Evolutionary conservation across 1,140 invertebrate species (phyloP), one percentile per base, ranked within the genome.

Genomic region (Eumeta japonica): DNA sequence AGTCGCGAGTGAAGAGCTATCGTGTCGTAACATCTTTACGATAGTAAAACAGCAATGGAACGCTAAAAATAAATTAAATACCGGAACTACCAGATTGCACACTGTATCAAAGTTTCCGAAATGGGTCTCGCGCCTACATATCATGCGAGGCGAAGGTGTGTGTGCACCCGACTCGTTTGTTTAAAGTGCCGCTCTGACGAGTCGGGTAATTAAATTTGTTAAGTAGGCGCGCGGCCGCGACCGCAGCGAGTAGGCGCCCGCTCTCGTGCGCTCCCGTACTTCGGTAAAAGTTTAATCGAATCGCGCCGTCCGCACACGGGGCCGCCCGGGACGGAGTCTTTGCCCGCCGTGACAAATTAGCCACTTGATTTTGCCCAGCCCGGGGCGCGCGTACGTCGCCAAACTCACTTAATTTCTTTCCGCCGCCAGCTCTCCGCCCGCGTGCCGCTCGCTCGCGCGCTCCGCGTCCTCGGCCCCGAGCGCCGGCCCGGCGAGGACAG

Each of bases 281-380:
- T 71, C 33, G 47, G 50, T 31, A 43, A 44, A 64, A 67, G 58
- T 71, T 71, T 68, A 71, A 71, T 68, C 63, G 66, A 71, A 66
- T 67, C 56, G 63, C 62, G 64, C 45, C 60, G 60, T 46, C 57
- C 56, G 50, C 52, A 45, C 41, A 43, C 52, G 56, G 52, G 45
- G 41, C 47, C 35, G 43, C 43, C 47, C 41, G 45, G 46, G 56
- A 66, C n/a, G n/a, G n/a, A n/a, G n/a, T n/a, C 54, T 65, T 63
- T 57, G 46, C 41, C 55, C 45, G 49, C 48, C 45, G 52, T 71
- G 63, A 67, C 66, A 68, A 71, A 68, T 71, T 66, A 67, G 55
- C 55, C 58, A 62, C 58, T 66, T 64, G 59, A 62, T 67, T 54
- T 54, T 24, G 49, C 46, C 41, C 48, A 47, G 45, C 49, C 43